These are phyloP conservation scores for Ptychoptera albimana DNA, from an alignment of 2,888 invertebrate species.

Conservation along the genomic window DNA sequence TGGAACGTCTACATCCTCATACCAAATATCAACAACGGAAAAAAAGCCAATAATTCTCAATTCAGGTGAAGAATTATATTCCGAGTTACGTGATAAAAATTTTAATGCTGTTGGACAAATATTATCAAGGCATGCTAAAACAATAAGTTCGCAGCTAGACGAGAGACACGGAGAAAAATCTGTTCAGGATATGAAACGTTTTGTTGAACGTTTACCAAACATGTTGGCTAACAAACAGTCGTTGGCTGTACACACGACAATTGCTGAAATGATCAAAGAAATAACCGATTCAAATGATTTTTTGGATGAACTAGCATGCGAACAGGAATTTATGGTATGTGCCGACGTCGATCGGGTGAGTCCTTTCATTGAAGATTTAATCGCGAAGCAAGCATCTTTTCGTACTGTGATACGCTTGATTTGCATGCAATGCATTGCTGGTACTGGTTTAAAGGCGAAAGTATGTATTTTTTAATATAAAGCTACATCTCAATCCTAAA, in stretches of 20 bases:
- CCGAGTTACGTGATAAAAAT: conserved; percentile 81
- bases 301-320: conserved; percentile 61
- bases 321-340: conserved; percentile 86
- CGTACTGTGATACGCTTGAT: conserved; percentile 75
- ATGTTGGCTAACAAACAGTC: conserved; percentile 76
- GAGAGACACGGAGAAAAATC: conserved; percentile 74
- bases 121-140: conserved; percentile 71
- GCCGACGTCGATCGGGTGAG: conserved; percentile 81
- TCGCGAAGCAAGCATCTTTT: conserved; percentile 68
- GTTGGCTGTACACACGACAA: conserved; percentile 74
- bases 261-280: conserved; percentile 88
- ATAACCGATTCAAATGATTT: conserved; percentile 57
- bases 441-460: conserved; percentile 84
- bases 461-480: conserved; percentile 25
- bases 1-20: conserved; percentile 4
- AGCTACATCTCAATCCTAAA: not conserved
- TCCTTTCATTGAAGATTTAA: conserved; percentile 81
- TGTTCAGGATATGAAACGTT: conserved; percentile 88
- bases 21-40: conserved; percentile 31
- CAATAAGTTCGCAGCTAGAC: conserved; percentile 71
- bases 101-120: conserved; percentile 80
- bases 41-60: conserved; percentile 66
- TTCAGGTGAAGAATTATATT: conserved; percentile 76
- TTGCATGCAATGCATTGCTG: conserved; percentile 83
- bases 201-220: conserved; percentile 77